Evolutionary conservation across 1,140 invertebrate genomes (phyloP).

Genomic region (Apis mellifera): Amel_HAv3.1 CM009932.2:5154001-5154500

Average conservation of each 20-base stretch:
- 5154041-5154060: too few species aligned
- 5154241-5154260: slow-evolving; percentile 49
- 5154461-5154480: slow-evolving; percentile 72
- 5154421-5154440: slow-evolving; percentile 75
- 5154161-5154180: slow-evolving; percentile 41
- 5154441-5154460: slow-evolving; percentile 80
- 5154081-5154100: too few species aligned
- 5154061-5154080: too few species aligned
- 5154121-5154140: too few species aligned
- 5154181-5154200: slow-evolving; percentile 51
- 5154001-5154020: too few species aligned
- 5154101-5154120: slow-evolving; percentile 42
- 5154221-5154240: slow-evolving; percentile 30
- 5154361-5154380: slow-evolving; percentile 82
- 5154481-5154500: slow-evolving; percentile 51
- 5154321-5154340: slow-evolving; percentile 5
- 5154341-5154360: slow-evolving; percentile 54
- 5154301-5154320: slow-evolving; percentile 17
- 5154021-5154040: too few species aligned
- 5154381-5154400: slow-evolving; percentile 81
- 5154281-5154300: slow-evolving; percentile 70
- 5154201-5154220: slow-evolving; percentile 48
- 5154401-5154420: slow-evolving; percentile 75
- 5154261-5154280: slow-evolving; percentile 78
- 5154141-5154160: slow-evolving; percentile 15